These are phyloP conservation scores for Ostrea denselamellosa DNA, from an alignment of 1,140 invertebrate genomes.

Conservation along the genomic window DNA sequence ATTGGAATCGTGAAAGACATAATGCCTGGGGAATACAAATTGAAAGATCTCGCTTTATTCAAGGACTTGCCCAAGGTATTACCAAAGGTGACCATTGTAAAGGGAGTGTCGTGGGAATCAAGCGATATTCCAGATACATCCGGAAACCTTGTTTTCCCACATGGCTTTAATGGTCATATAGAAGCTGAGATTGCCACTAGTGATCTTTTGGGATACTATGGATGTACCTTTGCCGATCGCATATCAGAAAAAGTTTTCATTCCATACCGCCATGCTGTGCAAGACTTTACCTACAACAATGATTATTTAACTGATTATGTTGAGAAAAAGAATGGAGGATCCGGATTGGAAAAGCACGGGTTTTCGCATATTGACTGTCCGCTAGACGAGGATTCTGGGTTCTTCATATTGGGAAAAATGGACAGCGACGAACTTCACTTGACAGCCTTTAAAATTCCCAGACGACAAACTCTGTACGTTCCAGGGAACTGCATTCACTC, in stretches of 20 bases:
- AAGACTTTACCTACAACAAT: constrained; percentile 57
- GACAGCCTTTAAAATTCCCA: constrained; percentile 48
- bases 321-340: constrained; percentile 47
- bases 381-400: constrained; percentile 51
- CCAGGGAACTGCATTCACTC: constrained; percentile 51
- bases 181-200: constrained; percentile 47
- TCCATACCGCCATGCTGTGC: constrained; percentile 54
- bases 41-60: constrained; percentile 56
- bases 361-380: constrained; percentile 61
- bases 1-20: constrained; percentile 54
- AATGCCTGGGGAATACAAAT: constrained; percentile 54
- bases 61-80: constrained; percentile 52
- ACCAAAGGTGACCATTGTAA: constrained; percentile 51
- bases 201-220: constrained; percentile 54
- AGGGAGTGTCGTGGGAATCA: constrained; percentile 44
- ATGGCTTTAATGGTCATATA: constrained; percentile 44
- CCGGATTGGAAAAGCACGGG: constrained; percentile 56
- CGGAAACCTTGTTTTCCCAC: constrained; percentile 48
- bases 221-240: constrained; percentile 51
- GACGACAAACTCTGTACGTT: constrained; percentile 54
- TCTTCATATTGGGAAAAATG: constrained; percentile 55
- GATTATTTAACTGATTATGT: constrained; percentile 58
- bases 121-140: constrained; percentile 44
- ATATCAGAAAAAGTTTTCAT: constrained; percentile 54
- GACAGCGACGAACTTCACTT: constrained; percentile 52